Conservation (phyloP, 2,888 invertebrate genomes). For the Acleris literana region DNA sequence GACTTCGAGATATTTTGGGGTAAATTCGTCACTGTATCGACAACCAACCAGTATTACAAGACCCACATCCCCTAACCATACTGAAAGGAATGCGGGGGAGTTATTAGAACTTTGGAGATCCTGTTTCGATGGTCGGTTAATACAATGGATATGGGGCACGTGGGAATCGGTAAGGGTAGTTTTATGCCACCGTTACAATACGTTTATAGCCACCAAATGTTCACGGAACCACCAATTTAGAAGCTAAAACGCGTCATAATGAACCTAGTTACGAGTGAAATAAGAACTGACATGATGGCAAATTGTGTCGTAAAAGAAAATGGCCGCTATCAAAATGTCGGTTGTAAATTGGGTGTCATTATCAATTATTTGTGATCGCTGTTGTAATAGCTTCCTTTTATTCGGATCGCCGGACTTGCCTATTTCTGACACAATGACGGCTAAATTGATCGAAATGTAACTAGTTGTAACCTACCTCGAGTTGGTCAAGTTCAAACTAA, state of each 20-base stretch:
- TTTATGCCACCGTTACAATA: constrained; percentile 45
- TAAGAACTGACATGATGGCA: neutral
- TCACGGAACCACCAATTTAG: constrained; percentile 29
- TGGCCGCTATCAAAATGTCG: constrained; percentile 39
- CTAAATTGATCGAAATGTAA: too few species aligned
- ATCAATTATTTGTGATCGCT: constrained; percentile 37
- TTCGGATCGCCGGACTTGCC: neutral
- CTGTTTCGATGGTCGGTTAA: constrained; percentile 45
- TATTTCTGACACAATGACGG: constrained; percentile 10
- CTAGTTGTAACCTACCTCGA: too few species aligned
- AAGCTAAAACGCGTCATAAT: neutral
- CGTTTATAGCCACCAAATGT: constrained; percentile 50
- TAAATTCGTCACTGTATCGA: constrained; percentile 60
- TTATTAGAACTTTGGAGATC: constrained; percentile 40
- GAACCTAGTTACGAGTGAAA: constrained; percentile 1
- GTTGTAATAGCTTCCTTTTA: constrained; percentile 15
- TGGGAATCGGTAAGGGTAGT: constrained; percentile 57
- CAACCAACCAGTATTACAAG: constrained; percentile 48
- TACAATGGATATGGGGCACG: constrained; percentile 57
- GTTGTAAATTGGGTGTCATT: constrained; percentile 44
- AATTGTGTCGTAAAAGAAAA: constrained; percentile 26
- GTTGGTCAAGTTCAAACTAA: too few species aligned
- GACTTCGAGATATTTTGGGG: constrained; percentile 59
- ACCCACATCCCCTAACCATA: constrained; percentile 39
- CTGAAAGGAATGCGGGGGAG: constrained; percentile 7